A percentile compares a stretch with the other conserved stretches of the same genome.
These are phyloP conservation scores for Bubo scandiacus DNA, from an alignment of 2,113 vertebrate species.

Conservation along the genomic window DNA sequence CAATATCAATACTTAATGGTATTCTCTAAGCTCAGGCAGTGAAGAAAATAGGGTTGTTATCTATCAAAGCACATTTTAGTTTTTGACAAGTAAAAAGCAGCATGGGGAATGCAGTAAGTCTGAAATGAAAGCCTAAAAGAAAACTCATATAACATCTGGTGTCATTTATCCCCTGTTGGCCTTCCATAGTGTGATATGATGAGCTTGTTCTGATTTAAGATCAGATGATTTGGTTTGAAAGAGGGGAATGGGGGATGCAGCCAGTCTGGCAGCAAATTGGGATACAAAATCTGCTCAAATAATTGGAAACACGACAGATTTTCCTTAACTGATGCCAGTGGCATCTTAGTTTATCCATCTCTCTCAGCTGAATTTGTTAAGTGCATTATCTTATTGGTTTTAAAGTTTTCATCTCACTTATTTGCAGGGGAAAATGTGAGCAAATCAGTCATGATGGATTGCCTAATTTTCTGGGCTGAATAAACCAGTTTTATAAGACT, in stretches of 20 bases:
- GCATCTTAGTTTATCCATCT: slow-evolving; percentile 78
- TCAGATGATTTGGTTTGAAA: slow-evolving; percentile 80
- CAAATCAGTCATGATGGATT: slow-evolving; percentile 98
- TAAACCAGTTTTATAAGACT: slow-evolving; percentile 96
- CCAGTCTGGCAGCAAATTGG: slow-evolving; percentile 76
- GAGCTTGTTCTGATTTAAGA: slow-evolving; percentile 85
- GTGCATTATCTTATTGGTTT: slow-evolving; percentile 84
- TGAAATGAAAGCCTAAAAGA: slow-evolving; percentile 83
- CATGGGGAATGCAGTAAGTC: slow-evolving; percentile 79
- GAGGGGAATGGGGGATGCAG: slow-evolving; percentile 70
- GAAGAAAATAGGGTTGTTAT: slow-evolving; percentile 83
- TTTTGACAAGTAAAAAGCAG: slow-evolving; percentile 84
- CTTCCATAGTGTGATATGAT: slow-evolving; percentile 79
- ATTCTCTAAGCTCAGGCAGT: slow-evolving; percentile 80
- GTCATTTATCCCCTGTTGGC: slow-evolving; percentile 84
- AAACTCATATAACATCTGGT: slow-evolving; percentile 85
- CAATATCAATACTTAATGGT: slow-evolving; percentile 82
- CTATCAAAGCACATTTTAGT: slow-evolving; percentile 85
- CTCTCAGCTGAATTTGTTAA: slow-evolving; percentile 82
- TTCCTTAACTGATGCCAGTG: slow-evolving; percentile 74
- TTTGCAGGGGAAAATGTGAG: slow-evolving; percentile 85
- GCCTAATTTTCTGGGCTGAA: slow-evolving; percentile 94
- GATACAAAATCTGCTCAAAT: slow-evolving; percentile 79
- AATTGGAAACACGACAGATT: slow-evolving; percentile 80
- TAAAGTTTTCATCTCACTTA: slow-evolving; percentile 84